Base-by-base conservation (phyloP, 2,888 invertebrate genomes). In the Candidula unifasciata region DNA sequence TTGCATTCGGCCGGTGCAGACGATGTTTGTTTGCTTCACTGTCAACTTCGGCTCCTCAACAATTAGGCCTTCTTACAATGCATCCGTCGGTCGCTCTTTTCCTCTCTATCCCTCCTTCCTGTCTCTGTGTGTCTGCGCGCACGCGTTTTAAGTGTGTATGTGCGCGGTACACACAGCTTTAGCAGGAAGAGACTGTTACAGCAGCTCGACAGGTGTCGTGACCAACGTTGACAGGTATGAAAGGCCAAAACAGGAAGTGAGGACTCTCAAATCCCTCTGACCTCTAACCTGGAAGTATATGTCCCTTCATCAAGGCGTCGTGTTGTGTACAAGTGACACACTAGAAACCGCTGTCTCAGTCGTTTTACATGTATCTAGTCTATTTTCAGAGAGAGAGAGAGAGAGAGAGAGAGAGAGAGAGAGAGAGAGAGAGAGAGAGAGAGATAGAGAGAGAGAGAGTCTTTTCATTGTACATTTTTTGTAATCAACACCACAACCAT, bases 361-460 rank as follows among this genome's bases (percentile, higher is more conserved):
- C 6, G 44, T 13, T 44, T 44, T 44, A 6, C 13, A 44, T 44
- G 44, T 44, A 44, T 44, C 44, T 44, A 44, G 44, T 44, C 44
- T 44, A 44, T 13, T 44, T 44, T 69, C 33, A 69, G 3, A 69
- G 3, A 69, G 21, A 3, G 27, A 27, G 66, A 66, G 66, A 66
- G 13, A 66, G n/a, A 18, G 66, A 66, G 66, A 66, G 66, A 66
- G 66, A 66, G 66, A 66, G 66, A 66, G 66, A 66, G 66, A 66
- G 66, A 66, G 66, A 66, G 66, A 66, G 66, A 66, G 66, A 66
- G 54, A 54, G 54, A 54, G 54, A 54, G 54, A 54, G 18, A 54
- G 54, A 54, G 54, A 54, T 10, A 54, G 54, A 54, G 18, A 18
- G 54, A 54, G 54, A 13, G 13, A 54, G 54, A 54, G 18, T 54